phyloP scores from a whole-genome alignment of 2,888 invertebrate genomes.

The Drosophila atripex region DNA sequence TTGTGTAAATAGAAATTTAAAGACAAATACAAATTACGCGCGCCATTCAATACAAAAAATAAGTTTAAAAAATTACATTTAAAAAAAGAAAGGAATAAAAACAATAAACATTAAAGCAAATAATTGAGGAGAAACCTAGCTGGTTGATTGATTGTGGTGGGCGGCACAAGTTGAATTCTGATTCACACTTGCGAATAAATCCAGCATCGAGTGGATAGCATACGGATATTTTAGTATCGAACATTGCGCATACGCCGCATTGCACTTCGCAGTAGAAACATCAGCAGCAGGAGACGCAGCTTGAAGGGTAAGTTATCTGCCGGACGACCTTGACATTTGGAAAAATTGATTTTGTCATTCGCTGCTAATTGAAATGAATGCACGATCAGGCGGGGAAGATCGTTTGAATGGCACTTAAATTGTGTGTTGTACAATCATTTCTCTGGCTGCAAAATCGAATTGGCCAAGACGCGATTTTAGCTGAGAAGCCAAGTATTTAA shows the following conservation, averaged over 20 bases:
- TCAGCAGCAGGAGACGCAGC: not conserved
- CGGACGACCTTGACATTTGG: conserved; percentile 70
- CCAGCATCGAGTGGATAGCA: conserved; percentile 18
- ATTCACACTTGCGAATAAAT: conserved; percentile 39
- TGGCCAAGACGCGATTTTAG: conserved; percentile 42
- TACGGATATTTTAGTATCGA: conserved; percentile 12
- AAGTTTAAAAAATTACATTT: conserved; percentile 30
- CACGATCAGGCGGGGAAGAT: conserved; percentile 45
- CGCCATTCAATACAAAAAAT: conserved; percentile 4
- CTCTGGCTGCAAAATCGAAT: conserved; percentile 30
- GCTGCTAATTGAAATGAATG: conserved; percentile 67
- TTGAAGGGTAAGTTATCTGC: conserved; percentile 12
- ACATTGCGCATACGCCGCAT: conserved; percentile 56
- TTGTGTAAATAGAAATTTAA: conserved; percentile 56
- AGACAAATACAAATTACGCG: conserved; percentile 20
- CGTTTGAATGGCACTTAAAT: conserved; percentile 71
- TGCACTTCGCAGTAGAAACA: conserved; percentile 35
- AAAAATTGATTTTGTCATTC: conserved; percentile 61
- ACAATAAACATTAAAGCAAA: conserved; percentile 14
- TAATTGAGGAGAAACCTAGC: conserved; percentile 41
- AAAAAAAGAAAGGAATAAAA: conserved; percentile 24
- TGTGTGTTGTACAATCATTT: conserved; percentile 53
- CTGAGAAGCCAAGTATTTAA: conserved; percentile 53
- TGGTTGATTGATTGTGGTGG: conserved; percentile 71
- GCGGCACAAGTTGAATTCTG: conserved; percentile 44